phyloP scores from a whole-genome alignment of 2,113 vertebrate species.

The Otis tarda region DNA sequence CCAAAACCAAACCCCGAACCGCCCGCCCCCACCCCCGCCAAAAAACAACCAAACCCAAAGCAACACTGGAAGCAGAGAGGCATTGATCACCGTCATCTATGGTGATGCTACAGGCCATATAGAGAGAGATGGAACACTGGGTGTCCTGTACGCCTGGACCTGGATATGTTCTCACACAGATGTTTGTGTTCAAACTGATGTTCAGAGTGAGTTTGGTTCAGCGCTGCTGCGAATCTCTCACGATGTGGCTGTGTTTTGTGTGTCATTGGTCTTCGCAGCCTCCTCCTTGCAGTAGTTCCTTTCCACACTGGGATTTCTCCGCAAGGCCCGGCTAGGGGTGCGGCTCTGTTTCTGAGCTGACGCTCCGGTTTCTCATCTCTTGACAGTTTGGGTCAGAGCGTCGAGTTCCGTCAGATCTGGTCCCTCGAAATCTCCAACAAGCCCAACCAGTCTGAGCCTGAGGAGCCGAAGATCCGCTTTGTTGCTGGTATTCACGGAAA shows the following conservation, averaged over 20 bases:
- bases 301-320: rapidly evolving
- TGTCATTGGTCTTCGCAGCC: neutral
- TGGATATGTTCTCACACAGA: neutral
- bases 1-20: no score
- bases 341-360: neutral
- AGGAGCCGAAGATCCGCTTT: conserved; percentile 93
- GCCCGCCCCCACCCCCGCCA: no score
- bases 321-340: neutral
- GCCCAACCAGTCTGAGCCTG: conserved; percentile 83
- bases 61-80: neutral
- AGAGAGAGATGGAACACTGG: neutral
- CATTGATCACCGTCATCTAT: neutral
- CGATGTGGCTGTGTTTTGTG: neutral
- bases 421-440: conserved; percentile 96
- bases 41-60: neutral
- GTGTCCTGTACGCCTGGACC: neutral
- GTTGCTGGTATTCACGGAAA: conserved; percentile 95
- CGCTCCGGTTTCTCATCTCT: neutral
- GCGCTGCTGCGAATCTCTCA: neutral
- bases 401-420: conserved; percentile 89
- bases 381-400: conserved; percentile 90
- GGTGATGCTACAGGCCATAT: rapidly evolving
- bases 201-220: neutral
- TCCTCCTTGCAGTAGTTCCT: neutral
- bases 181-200: neutral